These are phyloP conservation scores for Venturia canescens DNA, from an alignment of 1,140 invertebrate genomes.

Conservation along the genomic window DNA sequence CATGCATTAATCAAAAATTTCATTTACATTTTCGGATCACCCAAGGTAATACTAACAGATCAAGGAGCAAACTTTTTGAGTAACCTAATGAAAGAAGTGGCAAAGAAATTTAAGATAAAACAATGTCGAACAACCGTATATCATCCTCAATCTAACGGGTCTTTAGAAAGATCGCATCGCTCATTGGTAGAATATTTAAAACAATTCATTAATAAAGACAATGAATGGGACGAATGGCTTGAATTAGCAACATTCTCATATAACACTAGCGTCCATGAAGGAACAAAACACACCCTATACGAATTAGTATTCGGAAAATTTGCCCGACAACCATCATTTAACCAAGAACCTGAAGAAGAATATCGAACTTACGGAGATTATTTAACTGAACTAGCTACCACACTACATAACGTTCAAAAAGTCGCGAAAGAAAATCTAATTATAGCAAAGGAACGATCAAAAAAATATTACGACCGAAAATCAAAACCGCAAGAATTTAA, in stretches of 20 bases:
- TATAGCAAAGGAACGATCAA: neutral
- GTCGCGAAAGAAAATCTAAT: slow-evolving; percentile 23
- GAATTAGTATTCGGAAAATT: slow-evolving; percentile 21
- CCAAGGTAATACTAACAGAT: slow-evolving; percentile 59
- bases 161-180: slow-evolving; percentile 55
- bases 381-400: neutral
- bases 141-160: slow-evolving; percentile 58
- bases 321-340: slow-evolving; percentile 3
- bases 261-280: slow-evolving; percentile 13
- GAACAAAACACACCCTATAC: neutral
- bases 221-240: slow-evolving; percentile 11
- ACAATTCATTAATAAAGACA: neutral
- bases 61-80: slow-evolving; percentile 58
- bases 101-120: slow-evolving; percentile 58
- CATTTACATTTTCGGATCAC: slow-evolving; percentile 59
- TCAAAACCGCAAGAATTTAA: neutral
- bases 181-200: slow-evolving; percentile 55
- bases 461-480: slow-evolving; percentile 27
- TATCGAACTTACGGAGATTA: slow-evolving; percentile 31
- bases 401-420: neutral
- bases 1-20: slow-evolving; percentile 55
- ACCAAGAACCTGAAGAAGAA: neutral
- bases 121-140: slow-evolving; percentile 52
- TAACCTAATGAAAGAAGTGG: slow-evolving; percentile 54
- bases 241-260: slow-evolving; percentile 20